Evolutionary conservation across 2,113 vertebrate species (phyloP), one percentile per base, ranked within the genome.

Genomic region (Notarius quadriscutis): DNA sequence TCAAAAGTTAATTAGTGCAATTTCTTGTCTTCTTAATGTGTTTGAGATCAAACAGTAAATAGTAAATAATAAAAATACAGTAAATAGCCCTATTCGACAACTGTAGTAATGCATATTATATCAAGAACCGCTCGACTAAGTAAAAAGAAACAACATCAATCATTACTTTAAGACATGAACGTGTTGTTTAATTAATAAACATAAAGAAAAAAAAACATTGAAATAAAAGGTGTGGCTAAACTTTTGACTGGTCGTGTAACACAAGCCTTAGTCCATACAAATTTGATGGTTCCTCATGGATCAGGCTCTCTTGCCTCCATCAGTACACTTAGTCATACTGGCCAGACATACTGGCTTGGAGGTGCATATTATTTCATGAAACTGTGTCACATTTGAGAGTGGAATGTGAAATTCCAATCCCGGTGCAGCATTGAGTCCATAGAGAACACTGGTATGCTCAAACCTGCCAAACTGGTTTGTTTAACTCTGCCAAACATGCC

Each of bases 401-500:
- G 41, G 51, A 67, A 65, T 5, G 30, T 20, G 11, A 81, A 81
- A 53, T 63, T 9, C 18, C 22, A 17, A 25, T 18, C 11, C 27
- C 51, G 69, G 58, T 67, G 83, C 34, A 87, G 10, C 0, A 8
- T 22, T 17, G 57, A 82, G 57, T 74, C 67, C 53, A n/a, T 84
- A 71, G 25, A 3, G 83, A 86, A 78, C 51, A 48, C 63, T 27
- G n/a, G 48, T 8, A 81, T 55, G 62, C 75, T 84, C 50, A 18
- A 82, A 89, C 60, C 67, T 62, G 65, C 77, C 25, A 34, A 83
- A 7, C 55, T 41, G 74, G 58, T 80, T 84, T 14, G 41, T 62
- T 81, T 15, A 15, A 20, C 53, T 67, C 30, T 85, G 81, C 84
- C 74, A 86, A 83, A 88, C 81, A 34, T 77, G 63, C 50, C 51